These are phyloP conservation scores for Pituophis catenifer DNA, from an alignment of 2,113 vertebrate species.

Conservation along the genomic window DNA sequence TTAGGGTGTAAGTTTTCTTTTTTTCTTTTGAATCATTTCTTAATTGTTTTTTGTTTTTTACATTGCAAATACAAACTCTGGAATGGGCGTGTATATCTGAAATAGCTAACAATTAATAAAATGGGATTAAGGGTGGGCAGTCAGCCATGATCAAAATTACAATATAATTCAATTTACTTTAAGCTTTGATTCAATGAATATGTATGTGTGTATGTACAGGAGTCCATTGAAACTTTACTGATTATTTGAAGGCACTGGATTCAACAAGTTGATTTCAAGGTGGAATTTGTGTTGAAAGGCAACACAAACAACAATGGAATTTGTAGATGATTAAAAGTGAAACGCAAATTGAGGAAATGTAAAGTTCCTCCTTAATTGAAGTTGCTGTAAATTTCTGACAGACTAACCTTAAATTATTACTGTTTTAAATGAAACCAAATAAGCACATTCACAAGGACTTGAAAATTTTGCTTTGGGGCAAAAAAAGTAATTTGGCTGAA, in stretches of 20 bases:
- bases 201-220: neutral
- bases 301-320: neutral
- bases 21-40: no score
- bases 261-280: neutral
- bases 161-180: neutral
- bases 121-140: neutral
- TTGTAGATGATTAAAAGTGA: neutral
- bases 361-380: neutral
- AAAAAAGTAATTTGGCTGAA: neutral
- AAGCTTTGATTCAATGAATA: neutral
- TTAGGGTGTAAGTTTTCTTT: neutral
- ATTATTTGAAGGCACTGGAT: neutral
- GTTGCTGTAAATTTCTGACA: neutral
- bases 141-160: neutral
- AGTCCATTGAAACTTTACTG: neutral
- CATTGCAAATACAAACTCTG: neutral
- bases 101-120: neutral
- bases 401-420: neutral
- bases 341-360: neutral
- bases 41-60: neutral
- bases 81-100: neutral
- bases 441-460: neutral
- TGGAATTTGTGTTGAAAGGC: neutral
- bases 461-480: neutral
- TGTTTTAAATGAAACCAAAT: neutral